Conservation (phyloP, 2,888 invertebrate species). For the Tinea pellionella region DNA sequence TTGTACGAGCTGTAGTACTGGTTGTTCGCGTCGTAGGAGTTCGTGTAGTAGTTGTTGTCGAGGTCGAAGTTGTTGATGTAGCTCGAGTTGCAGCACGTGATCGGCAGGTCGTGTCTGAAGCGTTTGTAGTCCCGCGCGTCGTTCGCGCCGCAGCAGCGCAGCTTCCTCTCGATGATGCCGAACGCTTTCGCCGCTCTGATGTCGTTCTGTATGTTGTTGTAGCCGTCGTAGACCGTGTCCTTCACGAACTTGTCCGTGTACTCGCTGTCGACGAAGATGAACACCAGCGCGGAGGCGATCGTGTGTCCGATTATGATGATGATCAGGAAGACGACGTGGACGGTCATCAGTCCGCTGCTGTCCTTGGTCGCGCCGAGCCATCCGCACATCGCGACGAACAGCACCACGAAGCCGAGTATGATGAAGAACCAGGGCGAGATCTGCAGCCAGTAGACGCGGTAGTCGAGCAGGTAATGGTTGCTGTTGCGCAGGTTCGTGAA, state of each 20-base stretch:
- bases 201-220: slow-evolving; percentile 57
- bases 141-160: slow-evolving; percentile 58
- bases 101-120: slow-evolving; percentile 55
- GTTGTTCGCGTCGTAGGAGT: slow-evolving; percentile 45
- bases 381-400: slow-evolving; percentile 55
- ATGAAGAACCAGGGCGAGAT: slow-evolving; percentile 64
- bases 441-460: slow-evolving; percentile 60
- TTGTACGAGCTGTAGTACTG: slow-evolving; percentile 4
- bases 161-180: slow-evolving; percentile 52
- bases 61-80: slow-evolving; percentile 36
- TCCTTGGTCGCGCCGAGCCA: slow-evolving; percentile 54
- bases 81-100: slow-evolving; percentile 54
- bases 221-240: slow-evolving; percentile 61
- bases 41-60: slow-evolving; percentile 49
- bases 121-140: slow-evolving; percentile 59
- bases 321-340: slow-evolving; percentile 47
- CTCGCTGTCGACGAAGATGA: slow-evolving; percentile 59
- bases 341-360: slow-evolving; percentile 50
- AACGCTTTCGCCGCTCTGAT: slow-evolving; percentile 53
- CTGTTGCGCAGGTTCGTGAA: slow-evolving; percentile 53
- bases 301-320: slow-evolving; percentile 46
- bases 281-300: slow-evolving; percentile 50
- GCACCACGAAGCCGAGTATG: slow-evolving; percentile 45
- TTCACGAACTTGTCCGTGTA: slow-evolving; percentile 57
- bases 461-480: slow-evolving; percentile 59